phyloP scores from a whole-genome alignment of 2,113 vertebrate genomes.

The Hoplias malabaricus region DNA sequence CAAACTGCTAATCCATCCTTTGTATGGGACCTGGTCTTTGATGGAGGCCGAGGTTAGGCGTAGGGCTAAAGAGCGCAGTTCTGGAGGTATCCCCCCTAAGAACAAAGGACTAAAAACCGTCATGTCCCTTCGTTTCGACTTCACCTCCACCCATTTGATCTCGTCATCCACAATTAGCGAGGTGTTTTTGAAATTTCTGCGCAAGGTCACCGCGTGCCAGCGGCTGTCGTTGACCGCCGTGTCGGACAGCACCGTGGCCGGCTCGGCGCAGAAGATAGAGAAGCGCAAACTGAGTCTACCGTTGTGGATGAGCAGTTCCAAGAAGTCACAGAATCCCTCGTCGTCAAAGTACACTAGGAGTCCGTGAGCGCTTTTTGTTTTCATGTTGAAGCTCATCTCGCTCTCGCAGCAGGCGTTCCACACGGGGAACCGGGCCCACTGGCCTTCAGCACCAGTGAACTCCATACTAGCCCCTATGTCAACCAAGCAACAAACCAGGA shows the following conservation, averaged over 20 bases:
- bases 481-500: slow-evolving; percentile 84
- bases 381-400: slow-evolving; percentile 98
- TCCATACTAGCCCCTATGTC: slow-evolving; percentile 87
- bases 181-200: slow-evolving; percentile 95
- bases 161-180: slow-evolving; percentile 87
- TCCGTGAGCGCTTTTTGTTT: slow-evolving; percentile 94
- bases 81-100: slow-evolving; percentile 88
- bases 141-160: slow-evolving; percentile 95
- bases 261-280: slow-evolving; percentile 96
- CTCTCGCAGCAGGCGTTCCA: slow-evolving; percentile 99
- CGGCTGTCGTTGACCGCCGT: slow-evolving; percentile 88
- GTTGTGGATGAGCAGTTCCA: slow-evolving; percentile 92
- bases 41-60: slow-evolving; percentile 87
- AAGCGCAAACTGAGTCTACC: slow-evolving; percentile 94
- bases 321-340: slow-evolving; percentile 97
- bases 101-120: slow-evolving; percentile 95
- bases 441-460: slow-evolving; percentile 92
- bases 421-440: slow-evolving; percentile 98
- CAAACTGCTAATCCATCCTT: slow-evolving; percentile 91
- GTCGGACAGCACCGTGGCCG: slow-evolving; percentile 87
- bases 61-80: slow-evolving; percentile 84
- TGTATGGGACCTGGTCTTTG: slow-evolving; percentile 85
- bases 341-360: slow-evolving; percentile 97
- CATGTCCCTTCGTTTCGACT: slow-evolving; percentile 96
- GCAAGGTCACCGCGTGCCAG: slow-evolving; percentile 88